Percentiles rank a stretch among this genome's conserved stretches.
Evolutionary conservation across 2,888 invertebrate genomes (phyloP).

Genomic region (Drosophila formosana): DNA sequence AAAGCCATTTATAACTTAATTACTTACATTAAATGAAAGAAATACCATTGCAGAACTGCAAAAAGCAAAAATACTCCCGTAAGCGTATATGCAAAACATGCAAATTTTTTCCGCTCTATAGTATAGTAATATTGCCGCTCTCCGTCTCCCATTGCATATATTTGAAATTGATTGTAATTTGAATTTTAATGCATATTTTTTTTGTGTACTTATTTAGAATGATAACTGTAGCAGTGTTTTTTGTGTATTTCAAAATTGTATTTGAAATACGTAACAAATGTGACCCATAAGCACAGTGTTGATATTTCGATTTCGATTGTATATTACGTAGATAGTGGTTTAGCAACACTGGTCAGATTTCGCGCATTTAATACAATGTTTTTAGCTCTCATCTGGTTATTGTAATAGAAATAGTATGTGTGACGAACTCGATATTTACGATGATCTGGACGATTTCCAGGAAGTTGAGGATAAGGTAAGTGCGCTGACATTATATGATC

Average conservation of each 20-base stretch:
- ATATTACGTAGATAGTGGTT: neutral
- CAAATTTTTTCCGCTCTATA: slow-evolving; percentile 34
- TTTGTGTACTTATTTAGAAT: neutral
- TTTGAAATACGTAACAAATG: slow-evolving; percentile 20
- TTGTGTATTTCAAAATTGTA: neutral
- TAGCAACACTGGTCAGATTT: slow-evolving; percentile 30
- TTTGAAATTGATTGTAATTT: neutral
- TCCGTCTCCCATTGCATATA: slow-evolving; percentile 20
- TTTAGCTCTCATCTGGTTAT: neutral
- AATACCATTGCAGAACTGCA: slow-evolving; percentile 43
- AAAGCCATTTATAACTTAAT: neutral
- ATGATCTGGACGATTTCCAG: slow-evolving; percentile 83
- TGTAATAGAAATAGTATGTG: slow-evolving; percentile 26
- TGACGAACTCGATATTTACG: slow-evolving; percentile 79
- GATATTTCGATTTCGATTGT: neutral
- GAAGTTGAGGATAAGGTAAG: slow-evolving; percentile 75
- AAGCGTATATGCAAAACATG: slow-evolving; percentile 26
- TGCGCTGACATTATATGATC: neutral
- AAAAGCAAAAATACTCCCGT: slow-evolving; percentile 25
- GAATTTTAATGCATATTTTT: neutral
- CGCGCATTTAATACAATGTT: slow-evolving; percentile 43
- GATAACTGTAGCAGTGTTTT: slow-evolving; percentile 2
- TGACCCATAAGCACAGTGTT: slow-evolving; percentile 33
- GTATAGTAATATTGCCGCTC: slow-evolving; percentile 11
- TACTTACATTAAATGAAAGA: slow-evolving; percentile 48